These are phyloP conservation scores for Caranx ignobilis DNA, from an alignment of 2,113 vertebrate species.

Conservation along the genomic window DNA sequence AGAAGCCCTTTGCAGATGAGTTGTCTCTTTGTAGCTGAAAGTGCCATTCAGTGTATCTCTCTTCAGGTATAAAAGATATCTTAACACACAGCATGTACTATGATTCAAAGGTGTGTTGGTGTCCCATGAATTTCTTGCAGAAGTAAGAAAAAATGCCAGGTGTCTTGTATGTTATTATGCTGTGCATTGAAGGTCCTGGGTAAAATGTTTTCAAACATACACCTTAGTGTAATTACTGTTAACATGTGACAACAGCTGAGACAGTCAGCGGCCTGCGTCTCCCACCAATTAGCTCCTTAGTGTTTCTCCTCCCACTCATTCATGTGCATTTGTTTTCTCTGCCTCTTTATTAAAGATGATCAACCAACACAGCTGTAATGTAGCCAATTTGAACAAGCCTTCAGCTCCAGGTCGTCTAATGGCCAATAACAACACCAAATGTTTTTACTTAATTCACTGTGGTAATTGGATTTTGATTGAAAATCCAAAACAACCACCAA, in stretches of 20 bases:
- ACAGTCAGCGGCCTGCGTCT: constrained; percentile 12
- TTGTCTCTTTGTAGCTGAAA: constrained; percentile 22
- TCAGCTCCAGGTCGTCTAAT: background rate
- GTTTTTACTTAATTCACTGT: too few species aligned
- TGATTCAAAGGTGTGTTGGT: background rate
- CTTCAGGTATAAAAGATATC: background rate
- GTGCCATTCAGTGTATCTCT: background rate
- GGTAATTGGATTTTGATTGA: too few species aligned
- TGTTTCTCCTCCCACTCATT: constrained; percentile 39
- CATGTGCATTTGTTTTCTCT: constrained; percentile 13
- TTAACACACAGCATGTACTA: background rate
- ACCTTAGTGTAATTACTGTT: constrained; percentile 31
- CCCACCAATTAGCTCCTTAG: constrained; percentile 21
- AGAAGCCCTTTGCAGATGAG: constrained; percentile 10
- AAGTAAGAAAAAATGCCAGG: background rate
- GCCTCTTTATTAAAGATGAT: background rate
- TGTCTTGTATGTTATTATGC: background rate
- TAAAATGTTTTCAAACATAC: background rate
- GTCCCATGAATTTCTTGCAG: background rate
- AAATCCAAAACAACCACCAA: too few species aligned
- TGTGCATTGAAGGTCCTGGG: background rate
- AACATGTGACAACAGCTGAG: constrained; percentile 16
- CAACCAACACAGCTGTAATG: background rate
- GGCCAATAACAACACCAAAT: background rate
- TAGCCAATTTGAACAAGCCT: background rate